These are phyloP conservation scores for Diorhabda elongata DNA, from an alignment of 1,140 invertebrate species.

Conservation along the genomic window DNA sequence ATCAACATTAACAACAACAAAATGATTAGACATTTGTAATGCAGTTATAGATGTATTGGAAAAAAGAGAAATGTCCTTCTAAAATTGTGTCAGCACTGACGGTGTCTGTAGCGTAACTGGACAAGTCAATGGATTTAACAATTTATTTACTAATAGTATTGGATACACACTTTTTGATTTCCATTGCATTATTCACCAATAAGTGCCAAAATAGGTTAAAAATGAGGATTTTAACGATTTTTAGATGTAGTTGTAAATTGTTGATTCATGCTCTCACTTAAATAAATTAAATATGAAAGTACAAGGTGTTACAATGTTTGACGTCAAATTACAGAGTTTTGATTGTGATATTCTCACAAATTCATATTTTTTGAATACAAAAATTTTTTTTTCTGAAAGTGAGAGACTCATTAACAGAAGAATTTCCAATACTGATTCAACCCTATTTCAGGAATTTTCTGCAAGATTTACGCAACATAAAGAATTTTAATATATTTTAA, in stretches of 20 bases:
- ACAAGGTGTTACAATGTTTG: not conserved
- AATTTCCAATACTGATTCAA: not conserved
- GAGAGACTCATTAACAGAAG: not conserved
- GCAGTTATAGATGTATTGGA: slow-evolving; percentile 10
- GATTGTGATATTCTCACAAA: not conserved
- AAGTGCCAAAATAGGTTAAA: slow-evolving; percentile 22
- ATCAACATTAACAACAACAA: slow-evolving; percentile 26
- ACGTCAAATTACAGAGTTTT: not conserved
- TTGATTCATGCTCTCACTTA: not conserved
- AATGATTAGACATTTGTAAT: slow-evolving; percentile 26
- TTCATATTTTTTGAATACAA: not conserved
- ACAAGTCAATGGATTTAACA: slow-evolving; percentile 20
- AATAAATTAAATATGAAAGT: not conserved
- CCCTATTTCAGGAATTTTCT: not conserved
- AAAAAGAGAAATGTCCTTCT: slow-evolving; percentile 21
- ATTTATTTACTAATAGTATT: slow-evolving; percentile 23
- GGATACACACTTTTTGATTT: slow-evolving; percentile 23
- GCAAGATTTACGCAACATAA: not conserved
- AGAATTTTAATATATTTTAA: not conserved
- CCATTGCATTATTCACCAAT: slow-evolving; percentile 23
- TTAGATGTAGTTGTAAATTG: not conserved
- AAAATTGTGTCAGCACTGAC: slow-evolving; percentile 21
- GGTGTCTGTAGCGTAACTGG: not conserved
- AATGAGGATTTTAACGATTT: not conserved
- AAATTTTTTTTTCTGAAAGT: not conserved